Base-by-base conservation (phyloP, 2,888 invertebrate species). In the Teleiodes luculella region DNA sequence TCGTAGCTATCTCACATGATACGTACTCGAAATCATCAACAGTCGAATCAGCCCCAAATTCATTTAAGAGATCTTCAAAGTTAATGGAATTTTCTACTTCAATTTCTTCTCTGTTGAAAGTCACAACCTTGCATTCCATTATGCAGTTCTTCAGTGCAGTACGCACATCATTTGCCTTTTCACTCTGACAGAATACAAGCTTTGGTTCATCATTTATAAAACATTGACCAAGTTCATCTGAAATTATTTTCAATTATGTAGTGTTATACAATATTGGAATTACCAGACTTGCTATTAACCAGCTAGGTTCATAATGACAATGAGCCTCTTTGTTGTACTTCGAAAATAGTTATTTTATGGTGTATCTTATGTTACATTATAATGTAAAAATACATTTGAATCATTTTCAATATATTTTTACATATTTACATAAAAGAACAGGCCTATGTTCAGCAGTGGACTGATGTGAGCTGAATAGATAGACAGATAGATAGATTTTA, bases 181-280 rank as follows among this genome's bases (percentile, higher is more conserved):
- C 71, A 55, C 71, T 70, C 59, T 76, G 76, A 48, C 78, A 78
- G 56, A 79, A 79, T 54, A 81, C 64, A 16, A 78, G 55, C 53
- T 74, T 78, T 2, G 81, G 81, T 54, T 62, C 58, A 13, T 59
- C 59, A 3, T 74, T 58, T 13, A 57, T 45, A 16, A 79, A 79
- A 1, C 66, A 62, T 1, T 56, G 58, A 52, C 64, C 62, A 0
- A 81, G 66, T 61, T 81, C 81, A 4, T 43, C 81, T 80, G 62
- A 7, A 70, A 69, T 49, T 10, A 49, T 52, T 37, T 28, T 18
- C 0, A 2, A n/a, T n/a, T n/a, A n/a, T n/a, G n/a, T n/a, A n/a
- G n/a, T n/a, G n/a, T n/a, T n/a, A n/a, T n/a, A n/a, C n/a, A n/a
- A n/a, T n/a, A n/a, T n/a, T n/a, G n/a, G n/a, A n/a, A n/a, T n/a